Conservation (phyloP, 2,113 vertebrate genomes). For the Bos taurus region ARS-UCD2.0 NC_037354.1:12174501-12175000, state of each 20-base stretch:
- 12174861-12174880: not conserved
- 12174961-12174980: not conserved
- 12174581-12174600: not conserved
- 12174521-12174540: not conserved
- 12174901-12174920: not conserved
- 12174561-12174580: not conserved
- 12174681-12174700: not conserved
- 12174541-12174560: not conserved
- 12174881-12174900: not conserved
- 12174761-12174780: not conserved
- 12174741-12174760: not conserved
- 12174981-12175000: not conserved
- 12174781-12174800: not conserved
- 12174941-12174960: not conserved
- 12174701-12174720: not conserved
- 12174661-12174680: not conserved
- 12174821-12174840: not conserved
- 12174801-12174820: not conserved
- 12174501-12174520: not conserved
- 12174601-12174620: not conserved
- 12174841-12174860: not conserved
- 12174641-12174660: not conserved
- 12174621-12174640: not conserved
- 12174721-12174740: not conserved
- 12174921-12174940: not conserved